Conservation (phyloP, 1,140 invertebrate species). For the Magallana angulata region DNA sequence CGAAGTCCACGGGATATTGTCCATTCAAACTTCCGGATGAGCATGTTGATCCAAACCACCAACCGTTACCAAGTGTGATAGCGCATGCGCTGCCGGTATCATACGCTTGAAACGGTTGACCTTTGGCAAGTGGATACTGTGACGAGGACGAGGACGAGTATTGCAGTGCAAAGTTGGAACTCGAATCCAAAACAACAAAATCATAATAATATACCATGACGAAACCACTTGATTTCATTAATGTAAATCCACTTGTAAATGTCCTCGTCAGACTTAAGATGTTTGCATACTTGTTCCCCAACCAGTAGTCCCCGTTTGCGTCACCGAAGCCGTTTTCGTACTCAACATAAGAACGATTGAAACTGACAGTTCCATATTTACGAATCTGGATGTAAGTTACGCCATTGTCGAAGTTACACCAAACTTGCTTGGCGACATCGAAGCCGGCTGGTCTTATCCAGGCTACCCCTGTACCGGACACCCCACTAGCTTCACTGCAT, state of each 20-base stretch:
- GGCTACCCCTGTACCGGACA: conserved; percentile 1
- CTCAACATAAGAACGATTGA: conserved; percentile 55
- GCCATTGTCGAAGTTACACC: conserved; percentile 42
- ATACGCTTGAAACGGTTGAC: conserved; percentile 42
- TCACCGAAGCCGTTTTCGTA: conserved; percentile 63
- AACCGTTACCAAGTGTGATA: background rate
- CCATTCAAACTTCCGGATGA: conserved; percentile 43
- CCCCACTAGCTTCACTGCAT: conserved; percentile 5
- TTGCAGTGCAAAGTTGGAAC: background rate
- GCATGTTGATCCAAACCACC: conserved; percentile 48
- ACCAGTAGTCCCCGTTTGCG: conserved; percentile 55
- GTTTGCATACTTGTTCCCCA: conserved; percentile 56
- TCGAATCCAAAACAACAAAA: conserved; percentile 1
- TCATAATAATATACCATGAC: conserved; percentile 16
- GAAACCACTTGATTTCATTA: background rate
- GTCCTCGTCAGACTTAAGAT: background rate
- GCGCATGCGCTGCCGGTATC: conserved; percentile 47
- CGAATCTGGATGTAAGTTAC: conserved; percentile 47
- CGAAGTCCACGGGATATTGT: conserved; percentile 20
- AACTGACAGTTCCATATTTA: conserved; percentile 43
- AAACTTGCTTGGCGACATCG: background rate
- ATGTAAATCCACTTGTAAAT: background rate
- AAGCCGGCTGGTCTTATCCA: conserved; percentile 37
- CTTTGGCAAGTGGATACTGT: background rate
- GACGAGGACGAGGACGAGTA: background rate